Evolutionary conservation across 1,140 invertebrate species (phyloP), one percentile per base, ranked within the genome.

Genomic region (Pseudomyrmex concolor): DNA sequence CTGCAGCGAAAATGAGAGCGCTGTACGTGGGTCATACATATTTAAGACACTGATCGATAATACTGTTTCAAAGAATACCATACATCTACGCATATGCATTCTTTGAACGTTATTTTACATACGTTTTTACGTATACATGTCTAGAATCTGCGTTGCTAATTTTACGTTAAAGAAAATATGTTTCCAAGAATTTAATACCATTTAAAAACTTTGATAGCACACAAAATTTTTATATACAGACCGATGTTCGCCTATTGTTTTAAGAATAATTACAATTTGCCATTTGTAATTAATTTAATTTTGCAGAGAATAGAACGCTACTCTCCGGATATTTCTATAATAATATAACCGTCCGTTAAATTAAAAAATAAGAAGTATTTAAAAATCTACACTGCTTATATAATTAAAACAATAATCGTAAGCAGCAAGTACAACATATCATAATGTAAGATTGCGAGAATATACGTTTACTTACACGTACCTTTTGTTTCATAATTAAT

Each of bases 261-360:
- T 7, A 34, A 34, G 34, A 34, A 34, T 34, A 51, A 51, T 51
- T 10, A 51, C 50, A 51, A 51, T 76, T 51, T 34, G 57, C 8
- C 15, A 59, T 57, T 15, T 81, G 45, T 17, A 70, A 84, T 70
- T 73, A 81, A 84, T 81, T 63, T 55, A 60, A 67, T 70, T 73
- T 25, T 43, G 13, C 19, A 19, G 34, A 68, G 48, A 1, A 64
- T 13, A 55, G 12, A 70, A 17, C 22, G 87, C 60, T 63, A 64
- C 43, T 13, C 0, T 34, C 7, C 22, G 51, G 73, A 73, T 34
- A 34, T 34, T 86, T 50, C 17, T n/a, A 73, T 73, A 34, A 34
- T 43, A 17, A 67, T 51, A 12, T 70, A 87, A 84, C 86, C 85
- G 86, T 87, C 86, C 86, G 55, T 86, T 86, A 83, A 25, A 25